These are phyloP conservation scores for Drosophila oshimai DNA, from an alignment of 1,140 invertebrate species.

Conservation along the genomic window DNA sequence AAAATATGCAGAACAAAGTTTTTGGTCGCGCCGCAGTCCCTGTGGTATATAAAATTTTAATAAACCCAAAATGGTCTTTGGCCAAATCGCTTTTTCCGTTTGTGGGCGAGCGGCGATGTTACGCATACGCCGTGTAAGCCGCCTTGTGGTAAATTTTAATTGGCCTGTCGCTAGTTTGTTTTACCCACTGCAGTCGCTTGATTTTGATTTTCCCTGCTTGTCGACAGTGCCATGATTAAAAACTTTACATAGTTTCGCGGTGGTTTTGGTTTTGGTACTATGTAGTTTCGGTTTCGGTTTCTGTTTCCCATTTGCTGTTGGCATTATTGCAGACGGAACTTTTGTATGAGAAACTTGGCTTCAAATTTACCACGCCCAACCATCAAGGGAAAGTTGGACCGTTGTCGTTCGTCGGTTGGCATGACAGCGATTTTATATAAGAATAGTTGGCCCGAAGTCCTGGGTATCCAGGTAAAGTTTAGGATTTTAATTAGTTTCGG, in stretches of 20 bases:
- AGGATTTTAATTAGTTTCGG: conserved; percentile 52
- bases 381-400: conserved; percentile 25
- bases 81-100: conserved; percentile 23
- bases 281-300: not conserved
- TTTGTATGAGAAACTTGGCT: conserved; percentile 35
- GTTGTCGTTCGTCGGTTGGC: conserved; percentile 21
- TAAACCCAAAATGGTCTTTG: conserved; percentile 34
- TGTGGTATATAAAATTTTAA: conserved; percentile 49
- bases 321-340: conserved; percentile 41
- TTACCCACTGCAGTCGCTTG: not conserved
- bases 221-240: conserved; percentile 31
- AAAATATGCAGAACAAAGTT: conserved; percentile 25
- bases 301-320: conserved; percentile 39
- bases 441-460: conserved; percentile 27
- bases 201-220: conserved; percentile 18
- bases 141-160: conserved; percentile 52
- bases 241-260: conserved; percentile 43
- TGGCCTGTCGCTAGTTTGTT: conserved; percentile 37
- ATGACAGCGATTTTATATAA: conserved; percentile 39
- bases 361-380: conserved; percentile 30
- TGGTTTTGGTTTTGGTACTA: not conserved
- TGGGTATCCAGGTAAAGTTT: conserved; percentile 39
- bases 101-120: conserved; percentile 18
- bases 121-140: conserved; percentile 48
- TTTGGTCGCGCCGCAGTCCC: not conserved